phyloP scores from a whole-genome alignment of 2,797 vertebrate genomes.

The Cossypha caffra region DNA sequence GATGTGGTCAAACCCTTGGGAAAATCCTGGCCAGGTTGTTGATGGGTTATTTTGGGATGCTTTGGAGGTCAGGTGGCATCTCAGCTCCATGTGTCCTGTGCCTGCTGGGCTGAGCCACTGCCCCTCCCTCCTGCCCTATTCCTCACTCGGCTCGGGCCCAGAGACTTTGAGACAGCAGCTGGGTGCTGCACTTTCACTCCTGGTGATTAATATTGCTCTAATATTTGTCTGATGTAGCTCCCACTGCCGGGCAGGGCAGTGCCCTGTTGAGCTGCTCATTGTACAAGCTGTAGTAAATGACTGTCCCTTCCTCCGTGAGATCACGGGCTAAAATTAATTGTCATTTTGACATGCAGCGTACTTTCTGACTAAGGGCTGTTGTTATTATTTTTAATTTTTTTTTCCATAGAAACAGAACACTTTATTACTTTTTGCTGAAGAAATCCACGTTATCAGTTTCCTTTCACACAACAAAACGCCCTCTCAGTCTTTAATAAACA shows the following conservation, averaged over 20 bases:
- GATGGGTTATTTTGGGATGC: accelerated
- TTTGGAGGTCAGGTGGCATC: not conserved
- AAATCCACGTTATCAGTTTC: conserved; percentile 44
- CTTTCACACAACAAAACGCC: conserved; percentile 1
- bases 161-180: not conserved
- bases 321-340: conserved; percentile 53
- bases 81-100: accelerated
- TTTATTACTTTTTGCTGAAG: conserved; percentile 44
- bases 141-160: not conserved
- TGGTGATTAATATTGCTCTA: conserved; percentile 12
- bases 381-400: conserved; percentile 8
- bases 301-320: conserved; percentile 46
- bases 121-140: too few species aligned
- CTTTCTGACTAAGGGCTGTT: not conserved
- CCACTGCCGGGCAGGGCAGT: not conserved
- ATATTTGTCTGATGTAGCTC: conserved; percentile 27
- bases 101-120: too few species aligned
- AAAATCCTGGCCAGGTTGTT: accelerated
- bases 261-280: conserved; percentile 34
- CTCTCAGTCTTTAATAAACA: conserved; percentile 30
- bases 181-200: not conserved
- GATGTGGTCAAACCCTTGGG: not conserved
- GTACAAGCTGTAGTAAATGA: conserved; percentile 23
- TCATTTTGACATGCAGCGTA: not conserved
- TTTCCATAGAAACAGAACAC: conserved; percentile 26